Evolutionary conservation across 2,113 vertebrate species (phyloP), one percentile per base, ranked within the genome.

Genomic region (Psilopogon haemacephalus): DNA sequence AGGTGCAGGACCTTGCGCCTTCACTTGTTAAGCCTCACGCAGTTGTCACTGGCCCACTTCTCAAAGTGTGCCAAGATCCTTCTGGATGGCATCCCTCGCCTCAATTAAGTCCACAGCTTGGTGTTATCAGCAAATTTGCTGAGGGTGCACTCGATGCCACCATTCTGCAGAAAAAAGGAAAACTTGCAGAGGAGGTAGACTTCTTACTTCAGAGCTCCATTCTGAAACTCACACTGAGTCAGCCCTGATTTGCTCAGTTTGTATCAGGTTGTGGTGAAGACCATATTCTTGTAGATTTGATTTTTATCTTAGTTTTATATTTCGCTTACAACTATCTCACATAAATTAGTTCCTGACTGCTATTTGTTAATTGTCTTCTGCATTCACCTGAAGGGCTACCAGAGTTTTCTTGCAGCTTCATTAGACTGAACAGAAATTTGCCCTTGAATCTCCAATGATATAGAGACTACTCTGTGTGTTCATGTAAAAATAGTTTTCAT

Each of bases 211-310:
- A 50, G n/a, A 56, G 8, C 19, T 16, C 6, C 6, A 4, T 77
- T 73, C 28, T 92, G 50, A 64, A 91, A 70, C 56, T 71, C 15
- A 5, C 9, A 16, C 20, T 7, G 15, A 50, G 9, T 21, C 5
- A 26, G 12, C 1, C 2, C 28, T 74, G 8, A 1, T 17, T 46
- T 24, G 32, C 11, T 38, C 28, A 62, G 12, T 33, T 65, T 65
- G 7, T 40, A 10, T 38, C 5, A 2, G 14, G 46, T 54, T 19
- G 18, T 56, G 13, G 6, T 28, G 14, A 8, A 3, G 0, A 52
- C 10, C 9, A 27, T 1, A 0, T 26, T 56, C 37, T 46, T 35
- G 24, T 0, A 0, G 8, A 7, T 17, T 73, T 93, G 17, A 4
- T 56, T 30, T 55, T 64, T 69, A 35, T 54, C 20, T 79, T n/a